Evolutionary conservation across 1,140 invertebrate genomes (phyloP), one percentile per base, ranked within the genome.

Genomic region (Drosophila tsacasi): DNA sequence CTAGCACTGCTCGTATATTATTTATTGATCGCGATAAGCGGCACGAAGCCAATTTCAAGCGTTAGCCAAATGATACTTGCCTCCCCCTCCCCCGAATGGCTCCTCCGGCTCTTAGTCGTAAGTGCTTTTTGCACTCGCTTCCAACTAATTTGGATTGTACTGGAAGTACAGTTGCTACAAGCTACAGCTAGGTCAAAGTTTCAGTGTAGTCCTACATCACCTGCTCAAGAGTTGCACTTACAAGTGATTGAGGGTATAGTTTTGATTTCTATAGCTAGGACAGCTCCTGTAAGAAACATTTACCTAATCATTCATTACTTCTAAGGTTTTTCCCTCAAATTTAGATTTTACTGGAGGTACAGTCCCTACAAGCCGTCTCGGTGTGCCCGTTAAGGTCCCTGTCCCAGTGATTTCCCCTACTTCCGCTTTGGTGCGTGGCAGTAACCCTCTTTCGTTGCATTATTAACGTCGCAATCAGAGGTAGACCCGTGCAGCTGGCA

Each of bases 21-120:
- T 90, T 90, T 90, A 90, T 90, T 90, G 85, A 90, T 90, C 85
- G 85, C 82, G 85, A 90, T 90, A 90, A 90, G 85, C 85, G 85
- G 81, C 85, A 90, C 85, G 85, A 90, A 90, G 86, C 85, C 85
- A 89, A 89, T 89, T 89, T 89, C 81, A 84, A 84, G 81, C 84
- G 85, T 59, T 74, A 69, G 65, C 62, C 82, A 90, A 90, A 90
- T 90, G 82, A 90, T 90, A 90, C 71, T 74, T 76, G 21, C 57
- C 50, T 27, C 35, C 15, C 35, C 17, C 17, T 47, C n/a, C 7
- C 12, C 17, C 12, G 49, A 40, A 35, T 21, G 7, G 55, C 39
- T 30, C 15, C 13, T 47, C 44, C 37, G 46, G 37, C 74, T 63
- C 62, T 76, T 76, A 67, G 52, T 58, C 68, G 71, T 77, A 78